Evolutionary conservation across 2,888 invertebrate species (phyloP).

Genomic region (Mesorhabditis belari): DNA sequence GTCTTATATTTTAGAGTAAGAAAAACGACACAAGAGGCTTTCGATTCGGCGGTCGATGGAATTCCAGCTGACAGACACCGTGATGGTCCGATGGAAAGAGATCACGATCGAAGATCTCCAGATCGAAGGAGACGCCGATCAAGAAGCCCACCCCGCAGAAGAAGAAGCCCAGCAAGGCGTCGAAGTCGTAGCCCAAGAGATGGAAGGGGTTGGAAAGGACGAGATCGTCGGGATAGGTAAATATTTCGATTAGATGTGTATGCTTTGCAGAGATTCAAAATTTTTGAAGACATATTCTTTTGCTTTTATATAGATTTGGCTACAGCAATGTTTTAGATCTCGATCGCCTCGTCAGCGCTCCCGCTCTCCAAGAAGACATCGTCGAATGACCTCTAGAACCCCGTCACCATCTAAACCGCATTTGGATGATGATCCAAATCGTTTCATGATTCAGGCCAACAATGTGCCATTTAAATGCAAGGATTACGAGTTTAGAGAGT

Average conservation of each 20-base stretch:
- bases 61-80: neutral
- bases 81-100: neutral
- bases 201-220: neutral
- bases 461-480: slow-evolving; percentile 41
- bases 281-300: too few relatives aligned
- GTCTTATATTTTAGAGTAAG: slow-evolving; percentile 19
- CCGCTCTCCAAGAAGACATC: slow-evolving; percentile 3
- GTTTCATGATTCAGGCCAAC: slow-evolving; percentile 32
- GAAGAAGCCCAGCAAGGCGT: neutral
- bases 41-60: slow-evolving; percentile 29
- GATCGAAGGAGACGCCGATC: neutral
- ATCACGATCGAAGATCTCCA: neutral
- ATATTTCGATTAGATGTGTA: too few relatives aligned
- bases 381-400: slow-evolving; percentile 4
- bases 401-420: slow-evolving; percentile 8
- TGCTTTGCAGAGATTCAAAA: too few relatives aligned
- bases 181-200: neutral
- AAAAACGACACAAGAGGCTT: slow-evolving; percentile 16
- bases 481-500: slow-evolving; percentile 34
- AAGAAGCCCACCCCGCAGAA: neutral
- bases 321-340: neutral
- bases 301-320: neutral
- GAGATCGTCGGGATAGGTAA: neutral
- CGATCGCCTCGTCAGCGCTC: neutral
- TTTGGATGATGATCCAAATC: slow-evolving; percentile 17